These are phyloP conservation scores for Orthosia gracilis DNA, from an alignment of 2,888 invertebrate species.

Conservation along the genomic window DNA sequence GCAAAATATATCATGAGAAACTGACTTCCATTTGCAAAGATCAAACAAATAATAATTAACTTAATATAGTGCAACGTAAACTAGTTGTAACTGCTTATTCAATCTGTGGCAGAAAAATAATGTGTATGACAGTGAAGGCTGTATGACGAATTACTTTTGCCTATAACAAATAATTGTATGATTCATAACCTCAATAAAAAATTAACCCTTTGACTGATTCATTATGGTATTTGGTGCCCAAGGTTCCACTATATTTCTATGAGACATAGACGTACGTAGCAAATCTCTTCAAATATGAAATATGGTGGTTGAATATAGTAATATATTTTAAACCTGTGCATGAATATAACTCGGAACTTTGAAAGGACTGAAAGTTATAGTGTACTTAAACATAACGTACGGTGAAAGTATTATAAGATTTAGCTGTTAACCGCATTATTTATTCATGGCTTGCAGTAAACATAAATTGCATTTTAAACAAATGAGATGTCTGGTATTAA, in stretches of 20 bases:
- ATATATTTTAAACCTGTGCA: conserved; percentile 40
- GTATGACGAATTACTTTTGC: conserved; percentile 64
- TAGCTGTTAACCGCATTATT: conserved; percentile 68
- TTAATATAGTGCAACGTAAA: conserved; percentile 45
- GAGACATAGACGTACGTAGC: conserved; percentile 13
- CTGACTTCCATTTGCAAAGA: conserved; percentile 50
- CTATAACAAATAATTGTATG: conserved; percentile 52
- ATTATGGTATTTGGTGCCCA: conserved; percentile 21
- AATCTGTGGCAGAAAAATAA: conserved; percentile 54
- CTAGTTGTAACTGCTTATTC: conserved; percentile 39
- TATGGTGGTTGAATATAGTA: conserved; percentile 35
- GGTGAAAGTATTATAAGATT: conserved; percentile 71
- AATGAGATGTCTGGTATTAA: conserved; percentile 81
- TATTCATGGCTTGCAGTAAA: conserved; percentile 70
- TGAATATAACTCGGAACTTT: conserved; percentile 61
- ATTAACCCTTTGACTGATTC: conserved; percentile 29
- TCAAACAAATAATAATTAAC: conserved; percentile 53
- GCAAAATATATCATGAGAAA: conserved; percentile 72
- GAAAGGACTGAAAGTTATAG: conserved; percentile 68
- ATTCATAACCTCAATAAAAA: conserved; percentile 60
- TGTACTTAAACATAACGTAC: conserved; percentile 67
- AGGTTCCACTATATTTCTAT: conserved; percentile 2
- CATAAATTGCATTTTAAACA: conserved; percentile 70
- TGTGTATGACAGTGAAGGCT: conserved; percentile 58
- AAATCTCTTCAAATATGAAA: conserved; percentile 50